A percentile compares a stretch with the other conserved stretches of the same genome.
These are phyloP conservation scores for Xylocampa areola DNA, from an alignment of 2,888 invertebrate genomes.

Conservation along the genomic window DNA sequence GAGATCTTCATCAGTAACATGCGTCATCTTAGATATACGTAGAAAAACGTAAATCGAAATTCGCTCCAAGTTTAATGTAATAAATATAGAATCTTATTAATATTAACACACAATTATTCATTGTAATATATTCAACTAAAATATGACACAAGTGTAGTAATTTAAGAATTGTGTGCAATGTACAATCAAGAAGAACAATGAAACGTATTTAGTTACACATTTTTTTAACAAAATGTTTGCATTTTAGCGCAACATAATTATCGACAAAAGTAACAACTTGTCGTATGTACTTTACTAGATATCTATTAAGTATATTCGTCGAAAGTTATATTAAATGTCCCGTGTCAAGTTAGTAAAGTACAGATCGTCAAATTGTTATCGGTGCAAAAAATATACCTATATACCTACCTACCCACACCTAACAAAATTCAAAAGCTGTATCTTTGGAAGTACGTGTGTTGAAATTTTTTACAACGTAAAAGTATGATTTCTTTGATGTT, in stretches of 20 bases:
- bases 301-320: constrained; percentile 13
- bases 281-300: constrained; percentile 12
- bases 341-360: constrained; percentile 10
- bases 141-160: constrained; percentile 36
- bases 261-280: constrained; percentile 34
- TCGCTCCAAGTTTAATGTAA: constrained; percentile 39
- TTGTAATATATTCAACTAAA: constrained; percentile 35
- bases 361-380: constrained; percentile 1
- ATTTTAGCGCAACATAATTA: constrained; percentile 25
- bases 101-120: constrained; percentile 31
- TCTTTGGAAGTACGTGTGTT: no score
- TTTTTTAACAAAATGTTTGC: constrained; percentile 34
- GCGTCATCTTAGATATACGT: constrained; percentile 34
- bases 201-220: constrained; percentile 33
- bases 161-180: constrained; percentile 36
- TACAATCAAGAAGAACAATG: constrained; percentile 40
- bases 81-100: constrained; percentile 10
- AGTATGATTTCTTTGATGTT: no score
- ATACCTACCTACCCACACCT: no score
- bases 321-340: constrained; percentile 16
- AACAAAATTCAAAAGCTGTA: no score
- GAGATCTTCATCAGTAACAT: constrained; percentile 31
- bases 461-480: no score
- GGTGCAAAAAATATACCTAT: no score
- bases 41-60: constrained; percentile 40